Conservation (phyloP, 2,113 vertebrate genomes). For the Chionis minor region DNA sequence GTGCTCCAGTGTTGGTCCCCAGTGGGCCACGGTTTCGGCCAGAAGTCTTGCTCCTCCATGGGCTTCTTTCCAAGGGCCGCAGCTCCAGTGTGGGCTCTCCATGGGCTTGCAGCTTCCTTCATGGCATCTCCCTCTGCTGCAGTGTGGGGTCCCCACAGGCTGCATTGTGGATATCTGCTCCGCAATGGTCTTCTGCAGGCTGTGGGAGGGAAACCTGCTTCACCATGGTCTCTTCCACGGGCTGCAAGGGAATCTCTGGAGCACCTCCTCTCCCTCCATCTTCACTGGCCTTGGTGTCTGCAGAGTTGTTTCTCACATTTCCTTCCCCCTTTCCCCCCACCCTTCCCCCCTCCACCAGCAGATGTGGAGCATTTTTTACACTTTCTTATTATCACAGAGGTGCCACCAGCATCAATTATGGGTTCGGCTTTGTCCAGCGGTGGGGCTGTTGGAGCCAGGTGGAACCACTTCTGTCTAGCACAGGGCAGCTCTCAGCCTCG, state of each 20-base stretch:
- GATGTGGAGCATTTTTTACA: background rate
- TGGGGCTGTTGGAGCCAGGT: background rate
- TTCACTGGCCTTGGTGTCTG: background rate
- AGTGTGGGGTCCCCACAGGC: background rate
- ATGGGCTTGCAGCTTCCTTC: background rate
- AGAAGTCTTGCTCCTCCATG: background rate
- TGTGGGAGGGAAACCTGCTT: background rate
- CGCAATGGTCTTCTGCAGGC: rapidly evolving
- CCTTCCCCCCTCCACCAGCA: rapidly evolving
- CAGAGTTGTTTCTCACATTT: background rate
- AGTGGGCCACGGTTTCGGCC: background rate
- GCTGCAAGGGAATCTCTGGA: background rate
- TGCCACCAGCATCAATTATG: background rate
- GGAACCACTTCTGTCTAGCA: background rate
- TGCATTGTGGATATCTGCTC: background rate
- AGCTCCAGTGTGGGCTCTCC: background rate
- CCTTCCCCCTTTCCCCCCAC: too few species aligned
- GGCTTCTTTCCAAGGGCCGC: background rate
- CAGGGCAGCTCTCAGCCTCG: background rate
- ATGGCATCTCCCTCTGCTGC: background rate
- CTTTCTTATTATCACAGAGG: background rate
- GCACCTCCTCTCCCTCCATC: background rate
- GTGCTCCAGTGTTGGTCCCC: background rate
- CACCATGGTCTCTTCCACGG: background rate
- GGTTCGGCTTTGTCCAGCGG: background rate